Base-by-base conservation (phyloP, 2,113 vertebrate genomes). In the Upupa epops region DNA sequence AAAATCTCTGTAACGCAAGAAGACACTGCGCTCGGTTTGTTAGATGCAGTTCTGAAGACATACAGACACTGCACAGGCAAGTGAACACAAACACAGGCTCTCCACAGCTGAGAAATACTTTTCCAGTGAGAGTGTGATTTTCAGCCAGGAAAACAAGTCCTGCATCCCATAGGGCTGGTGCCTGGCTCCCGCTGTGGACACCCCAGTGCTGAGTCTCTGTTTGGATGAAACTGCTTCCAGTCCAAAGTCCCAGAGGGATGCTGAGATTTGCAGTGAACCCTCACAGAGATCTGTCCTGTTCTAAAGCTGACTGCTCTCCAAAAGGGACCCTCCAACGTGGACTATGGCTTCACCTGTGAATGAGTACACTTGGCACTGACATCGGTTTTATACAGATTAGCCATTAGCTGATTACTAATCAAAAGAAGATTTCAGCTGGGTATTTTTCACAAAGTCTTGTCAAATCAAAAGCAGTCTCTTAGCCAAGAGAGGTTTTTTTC, bases 151-250 rank as follows among this genome's bases (percentile, higher is more conserved):
- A 54, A 84, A 61, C 0, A 0, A 31, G 16, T 65, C 52, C 19
- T 37, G 17, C 14, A 17, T 26, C 28, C 31, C 32, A 59, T 26
- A 11, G 0, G 1, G 25, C 24, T 58, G 25, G 24, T 83, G 48
- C 34, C 66, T 37, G 28, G 28, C 42, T 81, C 69, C 64, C 3
- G 1, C 83, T 49, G 34, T 15, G 54, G 31, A 4, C 13, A 61
- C 13, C 15, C 56, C 18, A 2, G 4, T 29, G 55, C 25, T 0
- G 2, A 19, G 6, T 51, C 61, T 36, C 55, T 1, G 4, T 5
- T 10, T 2, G 28, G 34, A 42, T 9, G 9, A 90, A 86, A 36
- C 36, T 49, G 4, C 40, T 92, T 56, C 48, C 52, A 80, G 21
- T 20, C 21, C 14, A 79, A 70, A 65, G 28, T 63, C 54, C 28